phyloP scores from a whole-genome alignment of 2,113 vertebrate species.

The Plecturocebus donacophilus region DNA sequence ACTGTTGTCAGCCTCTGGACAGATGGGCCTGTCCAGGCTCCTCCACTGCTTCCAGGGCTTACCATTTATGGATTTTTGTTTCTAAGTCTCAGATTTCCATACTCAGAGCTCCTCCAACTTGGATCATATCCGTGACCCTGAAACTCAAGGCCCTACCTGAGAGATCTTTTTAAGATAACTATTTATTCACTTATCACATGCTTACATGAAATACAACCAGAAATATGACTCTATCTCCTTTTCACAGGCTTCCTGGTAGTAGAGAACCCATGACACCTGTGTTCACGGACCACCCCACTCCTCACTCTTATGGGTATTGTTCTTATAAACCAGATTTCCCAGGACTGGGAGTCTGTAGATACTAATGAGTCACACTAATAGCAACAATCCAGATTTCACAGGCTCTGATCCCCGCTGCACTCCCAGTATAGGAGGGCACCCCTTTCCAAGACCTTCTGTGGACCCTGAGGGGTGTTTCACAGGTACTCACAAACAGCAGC shows the following conservation, averaged over 20 bases:
- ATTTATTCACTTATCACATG: background rate
- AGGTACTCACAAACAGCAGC: background rate
- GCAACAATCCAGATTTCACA: accelerated
- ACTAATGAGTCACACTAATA: background rate
- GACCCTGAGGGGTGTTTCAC: background rate
- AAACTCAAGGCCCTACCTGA: background rate
- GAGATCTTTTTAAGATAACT: background rate
- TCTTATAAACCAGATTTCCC: background rate
- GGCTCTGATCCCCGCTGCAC: background rate
- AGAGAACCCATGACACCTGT: background rate
- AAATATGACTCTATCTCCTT: background rate
- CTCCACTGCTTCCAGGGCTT: background rate
- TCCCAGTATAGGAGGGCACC: background rate
- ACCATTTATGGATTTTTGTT: background rate
- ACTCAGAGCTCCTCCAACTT: background rate
- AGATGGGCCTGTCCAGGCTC: background rate
- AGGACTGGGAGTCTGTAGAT: background rate
- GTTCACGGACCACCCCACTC: no score
- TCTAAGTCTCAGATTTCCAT: background rate
- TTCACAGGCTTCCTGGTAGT: background rate
- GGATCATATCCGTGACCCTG: background rate
- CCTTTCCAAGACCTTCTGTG: background rate
- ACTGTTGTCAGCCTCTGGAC: background rate
- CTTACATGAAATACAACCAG: background rate
- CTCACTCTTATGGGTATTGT: accelerated